Base-by-base conservation (phyloP, 2,113 vertebrate species). In the Todiramphus chloris region DNA sequence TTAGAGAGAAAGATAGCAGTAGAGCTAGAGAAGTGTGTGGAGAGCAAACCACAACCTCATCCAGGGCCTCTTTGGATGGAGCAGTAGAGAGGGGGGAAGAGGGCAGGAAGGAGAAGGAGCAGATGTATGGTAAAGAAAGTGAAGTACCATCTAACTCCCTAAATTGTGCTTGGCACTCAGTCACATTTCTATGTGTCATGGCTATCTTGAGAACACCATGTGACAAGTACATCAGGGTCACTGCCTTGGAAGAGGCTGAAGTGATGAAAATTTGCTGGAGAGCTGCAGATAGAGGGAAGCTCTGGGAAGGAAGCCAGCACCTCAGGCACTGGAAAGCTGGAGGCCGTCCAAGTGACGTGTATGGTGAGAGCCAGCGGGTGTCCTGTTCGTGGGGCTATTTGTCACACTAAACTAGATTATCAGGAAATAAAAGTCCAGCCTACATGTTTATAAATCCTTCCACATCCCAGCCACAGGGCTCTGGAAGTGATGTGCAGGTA, bases 401-500 rank as follows among this genome's bases (percentile, higher is more conserved):
- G 94, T 97, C 97, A 95, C 89, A 55, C 87, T 90, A 87, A 91
- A 92, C 80, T 74, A 91, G 94, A 96, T 97, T 94, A 95, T 96
- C 82, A 92, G 94, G 87, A 93, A 97, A 96, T 94, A 95, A 90
- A 93, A 94, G 33, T 58, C 88, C 80, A 83, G 89, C 68, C 78
- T 90, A 20, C 43, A 30, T 73, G 70, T 85, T 90, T 91, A 91
- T 93, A 95, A 96, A 97, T 95, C 87, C 75, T 95, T 85, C 87
- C 82, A 81, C 81, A 43, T 75, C 56, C 13, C 68, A 62, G 35
- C 17, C 63, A 31, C 58, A 27, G 82, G 51, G 63, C 78, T 80
- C 63, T 63, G 84, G 89, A 70, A 55, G 46, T 25, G 81, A 67
- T 13, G 51, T 67, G 37, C 81, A 88, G 91, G 83, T 91, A 94